These are phyloP conservation scores for Parnassius smintheus DNA, from an alignment of 2,888 invertebrate genomes.

Conservation along the genomic window DNA sequence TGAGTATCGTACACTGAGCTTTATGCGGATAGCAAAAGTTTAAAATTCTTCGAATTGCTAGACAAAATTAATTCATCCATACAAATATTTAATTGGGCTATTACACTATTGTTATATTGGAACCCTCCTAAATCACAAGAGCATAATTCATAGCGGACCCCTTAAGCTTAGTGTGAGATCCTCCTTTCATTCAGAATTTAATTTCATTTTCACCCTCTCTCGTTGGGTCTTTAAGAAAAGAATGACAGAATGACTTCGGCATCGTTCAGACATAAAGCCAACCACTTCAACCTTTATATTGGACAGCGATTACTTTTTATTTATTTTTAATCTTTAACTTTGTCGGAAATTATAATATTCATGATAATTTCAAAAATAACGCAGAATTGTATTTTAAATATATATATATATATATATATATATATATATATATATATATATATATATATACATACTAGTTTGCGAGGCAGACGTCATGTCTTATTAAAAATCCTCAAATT, in stretches of 20 bases:
- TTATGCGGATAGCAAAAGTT: slow-evolving; percentile 42
- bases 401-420: too few relatives aligned
- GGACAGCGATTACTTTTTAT: too few relatives aligned
- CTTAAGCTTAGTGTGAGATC: slow-evolving; percentile 67
- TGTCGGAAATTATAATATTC: too few relatives aligned
- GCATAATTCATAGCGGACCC: slow-evolving; percentile 74
- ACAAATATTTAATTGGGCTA: slow-evolving; percentile 77
- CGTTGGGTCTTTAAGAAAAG: slow-evolving; percentile 59
- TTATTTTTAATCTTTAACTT: too few relatives aligned
- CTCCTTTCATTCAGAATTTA: slow-evolving; percentile 78
- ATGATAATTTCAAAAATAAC: too few relatives aligned
- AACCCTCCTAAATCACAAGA: slow-evolving; percentile 59
- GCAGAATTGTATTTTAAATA: too few relatives aligned
- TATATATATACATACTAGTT: too few relatives aligned
- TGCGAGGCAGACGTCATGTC: too few relatives aligned
- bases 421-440: too few relatives aligned
- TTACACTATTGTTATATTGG: slow-evolving; percentile 74
- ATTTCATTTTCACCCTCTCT: slow-evolving; percentile 79
- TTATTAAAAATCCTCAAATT: too few relatives aligned
- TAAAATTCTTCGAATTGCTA: slow-evolving; percentile 40
- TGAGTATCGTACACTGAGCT: slow-evolving; percentile 27
- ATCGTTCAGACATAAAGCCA: slow-evolving; percentile 39
- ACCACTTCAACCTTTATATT: too few relatives aligned
- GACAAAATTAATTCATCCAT: slow-evolving; percentile 49
- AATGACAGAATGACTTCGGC: slow-evolving; percentile 69